These are phyloP conservation scores for Entosphenus tridentatus DNA, from an alignment of 2,113 vertebrate species.

Conservation along the genomic window DNA sequence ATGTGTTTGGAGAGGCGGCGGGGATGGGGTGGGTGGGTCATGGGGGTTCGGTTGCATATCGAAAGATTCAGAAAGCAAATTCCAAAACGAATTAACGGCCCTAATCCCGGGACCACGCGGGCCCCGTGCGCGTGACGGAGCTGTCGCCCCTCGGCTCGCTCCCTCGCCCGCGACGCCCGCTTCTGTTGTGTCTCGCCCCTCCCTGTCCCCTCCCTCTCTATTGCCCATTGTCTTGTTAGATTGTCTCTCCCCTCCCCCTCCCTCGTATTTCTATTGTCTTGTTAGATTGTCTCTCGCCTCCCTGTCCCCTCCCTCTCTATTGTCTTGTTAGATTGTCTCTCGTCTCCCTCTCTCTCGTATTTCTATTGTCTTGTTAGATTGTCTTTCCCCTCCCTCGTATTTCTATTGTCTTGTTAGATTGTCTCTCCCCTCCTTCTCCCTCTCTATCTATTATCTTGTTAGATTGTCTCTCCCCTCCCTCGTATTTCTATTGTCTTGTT, in stretches of 20 bases:
- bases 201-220: neutral
- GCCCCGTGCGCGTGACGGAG: too few relatives aligned
- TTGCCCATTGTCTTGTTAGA: neutral
- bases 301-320: neutral
- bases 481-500: neutral
- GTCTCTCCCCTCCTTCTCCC: too few relatives aligned
- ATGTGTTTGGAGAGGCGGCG: too few relatives aligned
- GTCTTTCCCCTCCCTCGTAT: neutral
- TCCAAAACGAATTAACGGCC: too few relatives aligned
- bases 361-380: neutral
- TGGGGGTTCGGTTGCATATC: too few relatives aligned
- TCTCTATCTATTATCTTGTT: neutral
- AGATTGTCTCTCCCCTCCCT: neutral
- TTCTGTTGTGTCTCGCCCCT: neutral
- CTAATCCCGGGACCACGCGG: too few relatives aligned
- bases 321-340: neutral
- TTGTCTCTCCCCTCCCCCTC: neutral
- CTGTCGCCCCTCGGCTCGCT: too few relatives aligned
- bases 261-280: neutral
- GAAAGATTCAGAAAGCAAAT: too few relatives aligned
- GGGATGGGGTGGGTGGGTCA: too few relatives aligned
- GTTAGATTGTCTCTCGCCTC: neutral
- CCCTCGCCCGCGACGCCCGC: neutral
- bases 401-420: neutral
- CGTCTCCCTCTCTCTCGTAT: too few relatives aligned